phyloP scores from a whole-genome alignment of 2,797 vertebrate genomes.

The Octomys mimax region DNA sequence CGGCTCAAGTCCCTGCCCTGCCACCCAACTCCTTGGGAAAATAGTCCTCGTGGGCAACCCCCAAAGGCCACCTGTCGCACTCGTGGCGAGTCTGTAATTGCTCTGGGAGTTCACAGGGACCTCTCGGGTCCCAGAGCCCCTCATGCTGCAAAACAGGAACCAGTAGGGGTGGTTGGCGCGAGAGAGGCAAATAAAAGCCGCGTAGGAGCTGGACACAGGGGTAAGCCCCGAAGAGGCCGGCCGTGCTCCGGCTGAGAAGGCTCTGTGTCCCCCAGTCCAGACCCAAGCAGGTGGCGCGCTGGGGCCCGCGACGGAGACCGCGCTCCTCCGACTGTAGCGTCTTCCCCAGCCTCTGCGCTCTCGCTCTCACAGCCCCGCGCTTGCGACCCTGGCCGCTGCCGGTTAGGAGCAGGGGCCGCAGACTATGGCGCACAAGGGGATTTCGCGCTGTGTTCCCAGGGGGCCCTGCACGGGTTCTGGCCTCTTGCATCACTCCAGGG shows the following conservation, averaged over 20 bases:
- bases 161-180: not conserved
- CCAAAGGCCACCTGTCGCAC: not conserved
- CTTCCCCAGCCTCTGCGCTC: not conserved
- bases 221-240: not conserved
- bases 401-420: not conserved
- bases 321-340: not conserved
- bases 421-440: not conserved
- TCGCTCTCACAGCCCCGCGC: not conserved
- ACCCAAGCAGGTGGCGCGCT: not conserved
- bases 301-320: not conserved
- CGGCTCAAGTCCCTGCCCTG: not conserved
- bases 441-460: not conserved
- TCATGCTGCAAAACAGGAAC: slow-evolving; percentile 34
- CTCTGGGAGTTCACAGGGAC: not conserved
- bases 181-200: not conserved
- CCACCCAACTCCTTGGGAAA: not conserved
- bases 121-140: not conserved
- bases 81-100: not conserved
- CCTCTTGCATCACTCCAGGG: not conserved
- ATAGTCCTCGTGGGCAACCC: not conserved
- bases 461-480: not conserved
- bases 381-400: not conserved
- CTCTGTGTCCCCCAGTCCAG: not conserved
- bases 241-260: not conserved
- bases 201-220: not conserved